Evolutionary conservation across 2,113 vertebrate species (phyloP), one percentile per base, ranked within the genome.

Genomic region (Leptosomus discolor): DNA sequence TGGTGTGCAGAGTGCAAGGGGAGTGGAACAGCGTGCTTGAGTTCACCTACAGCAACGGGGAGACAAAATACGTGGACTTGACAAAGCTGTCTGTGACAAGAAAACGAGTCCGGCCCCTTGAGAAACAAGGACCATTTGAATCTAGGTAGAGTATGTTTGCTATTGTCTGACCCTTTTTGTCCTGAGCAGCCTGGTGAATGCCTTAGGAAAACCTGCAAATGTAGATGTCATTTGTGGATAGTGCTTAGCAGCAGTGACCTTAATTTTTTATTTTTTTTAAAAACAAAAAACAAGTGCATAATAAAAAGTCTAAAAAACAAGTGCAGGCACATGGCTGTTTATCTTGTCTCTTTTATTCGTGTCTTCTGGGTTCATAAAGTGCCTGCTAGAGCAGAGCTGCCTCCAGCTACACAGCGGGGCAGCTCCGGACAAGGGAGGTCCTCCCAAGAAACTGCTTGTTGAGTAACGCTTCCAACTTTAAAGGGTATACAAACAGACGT

Each of bases 11-110:
- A 32, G 99, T 99, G 45, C 99, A 99, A 92, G 99, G 99, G 4
- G 99, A 99, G 94, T 99, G 99, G 99, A 99, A 99, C 83, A 99
- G 99, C 2, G 27, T 98, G 12, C 97, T 99, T 18, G 99, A 99
- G 97, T 99, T 99, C 97, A 98, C 98, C 83, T 99, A 99, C 92
- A 98, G 97, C 97, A 99, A 69, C 0, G 99, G 99, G 7, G 99
- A 99, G 60, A 99, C 98, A 0, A 98, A 98, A 81, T 96, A 96
- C 1, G 98, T 99, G 73, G 99, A 99, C 57, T 97, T 99, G 97
- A 98, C 99, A 85, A 99, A 99, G 85, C 96, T 99, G 68, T 97
- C 98, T 0, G 98, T 99, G 68, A 99, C 98, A 1, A 98, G 97
- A 88, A 99, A 99, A 92, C 97, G 97, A 74, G 99, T 99, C 8